Evolutionary conservation across 2,888 invertebrate genomes (phyloP), one percentile per base, ranked within the genome.

Genomic region (Scaptomyza tumidula): DNA sequence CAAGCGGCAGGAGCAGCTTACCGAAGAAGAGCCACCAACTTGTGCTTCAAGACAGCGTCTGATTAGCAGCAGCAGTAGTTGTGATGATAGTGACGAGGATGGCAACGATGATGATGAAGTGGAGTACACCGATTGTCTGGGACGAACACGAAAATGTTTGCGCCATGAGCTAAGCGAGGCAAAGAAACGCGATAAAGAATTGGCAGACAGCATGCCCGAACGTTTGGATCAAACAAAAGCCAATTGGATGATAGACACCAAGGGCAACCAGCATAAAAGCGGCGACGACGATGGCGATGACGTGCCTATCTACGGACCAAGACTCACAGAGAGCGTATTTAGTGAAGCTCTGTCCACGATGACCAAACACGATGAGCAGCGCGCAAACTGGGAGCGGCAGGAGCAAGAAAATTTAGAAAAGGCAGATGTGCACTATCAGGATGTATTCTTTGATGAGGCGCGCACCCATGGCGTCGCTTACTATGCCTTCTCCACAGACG

Each of bases 381-480:
- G 97, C 49, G 93, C 95, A 75, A 96, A 97, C 90, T 98, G 98
- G 98, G 97, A 98, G 86, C 93, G 96, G 72, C 96, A 98, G 86
- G 97, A 96, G 88, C 94, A 93, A 50, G 95, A 95, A 86, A 92
- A 97, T 55, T 90, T 94, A 0, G 93, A 95, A 4, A 96, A 97
- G 91, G 93, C 94, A 65, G 94, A 96, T 92, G 94, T 97, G 54
- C 98, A 98, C 92, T 99, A 99, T 90, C 97, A 98, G 92, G 98
- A 98, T 93, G 94, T 99, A 55, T 93, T 97, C 61, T 98, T 96
- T 92, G 96, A 97, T 92, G 98, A 99, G 95, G 97, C 98, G 0
- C 94, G 98, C 69, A 94, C 95, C 11, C 98, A 98, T 90, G 99
- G 98, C 88, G 97, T 97, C 16, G 97, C 97, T 6, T 99, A 97